Evolutionary conservation across 2,888 invertebrate genomes (phyloP).

Genomic region (Encarsia formosa): DNA sequence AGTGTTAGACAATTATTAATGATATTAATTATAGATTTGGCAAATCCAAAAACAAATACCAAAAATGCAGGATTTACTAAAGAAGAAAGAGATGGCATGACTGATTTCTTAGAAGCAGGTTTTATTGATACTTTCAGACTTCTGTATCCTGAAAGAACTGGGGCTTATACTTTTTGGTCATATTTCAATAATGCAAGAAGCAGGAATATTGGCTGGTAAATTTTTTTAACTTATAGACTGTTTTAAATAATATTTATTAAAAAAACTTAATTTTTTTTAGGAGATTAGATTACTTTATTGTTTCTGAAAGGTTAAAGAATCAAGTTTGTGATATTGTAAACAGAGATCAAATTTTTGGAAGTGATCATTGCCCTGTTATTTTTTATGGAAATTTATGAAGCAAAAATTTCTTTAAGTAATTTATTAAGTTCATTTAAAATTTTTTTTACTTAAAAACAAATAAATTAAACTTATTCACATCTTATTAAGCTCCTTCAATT

Average conservation of each 20-base stretch:
- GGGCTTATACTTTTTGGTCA: slow-evolving; percentile 92
- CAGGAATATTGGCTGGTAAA: slow-evolving; percentile 91
- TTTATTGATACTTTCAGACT: slow-evolving; percentile 86
- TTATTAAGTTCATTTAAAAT: not conserved
- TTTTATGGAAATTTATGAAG: slow-evolving; percentile 54
- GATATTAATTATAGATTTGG: slow-evolving; percentile 71
- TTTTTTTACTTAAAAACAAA: too few relatives aligned
- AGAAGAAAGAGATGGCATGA: slow-evolving; percentile 90
- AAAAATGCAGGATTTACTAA: slow-evolving; percentile 94
- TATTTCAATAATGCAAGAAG: slow-evolving; percentile 83
- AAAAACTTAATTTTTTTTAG: slow-evolving; percentile 51
- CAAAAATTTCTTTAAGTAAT: not conserved
- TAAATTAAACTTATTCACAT: too few relatives aligned
- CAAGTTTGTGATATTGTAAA: slow-evolving; percentile 83
- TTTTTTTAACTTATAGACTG: slow-evolving; percentile 29
- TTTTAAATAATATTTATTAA: slow-evolving; percentile 37
- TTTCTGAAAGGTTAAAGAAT: slow-evolving; percentile 74
- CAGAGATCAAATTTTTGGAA: slow-evolving; percentile 77
- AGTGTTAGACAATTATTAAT: slow-evolving; percentile 1
- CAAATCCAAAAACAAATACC: slow-evolving; percentile 89
- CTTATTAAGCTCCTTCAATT: too few relatives aligned
- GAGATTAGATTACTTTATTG: slow-evolving; percentile 93
- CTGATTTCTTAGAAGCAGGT: slow-evolving; percentile 72
- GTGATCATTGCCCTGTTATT: slow-evolving; percentile 94
- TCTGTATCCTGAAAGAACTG: slow-evolving; percentile 77